Base-by-base conservation (phyloP, 2,797 vertebrate species). In the Acipenser oxyrinchus region DNA sequence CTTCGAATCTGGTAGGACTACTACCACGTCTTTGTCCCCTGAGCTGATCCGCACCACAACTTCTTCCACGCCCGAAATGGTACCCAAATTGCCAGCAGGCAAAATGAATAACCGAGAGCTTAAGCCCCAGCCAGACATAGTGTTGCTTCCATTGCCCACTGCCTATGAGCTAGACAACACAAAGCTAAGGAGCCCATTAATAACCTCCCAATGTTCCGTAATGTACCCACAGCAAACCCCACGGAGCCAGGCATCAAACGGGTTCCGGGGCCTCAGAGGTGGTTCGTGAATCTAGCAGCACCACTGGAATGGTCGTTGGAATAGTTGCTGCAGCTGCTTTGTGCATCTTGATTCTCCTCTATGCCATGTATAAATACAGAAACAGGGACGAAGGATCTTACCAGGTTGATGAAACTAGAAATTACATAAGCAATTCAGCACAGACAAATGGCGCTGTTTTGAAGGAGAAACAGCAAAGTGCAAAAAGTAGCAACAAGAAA, bases 221-320 rank as follows among this genome's bases (percentile, higher is more conserved):
- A 98, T 99, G 95, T 99, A 94, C 97, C 97, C 96, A 99, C 97
- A 99, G 97, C 97, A 93, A 96, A 95, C 89, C 95, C 97, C 90
- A 99, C 96, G 81, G 94, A 97, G 92, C 94, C 97, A 8, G 96
- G 95, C 93, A 92, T 96, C 92, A 94, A 93, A 93, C 92, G 94
- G 90, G 93, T 95, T 84, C 95, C 96, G 87, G 96, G 92, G 93
- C 95, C 90, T 96, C 95, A 86, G 97, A 98, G 91, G 95, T 97
- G 91, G 93, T 97, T 91, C 96, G 94, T 72, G 95, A 99, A 92
- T 98, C 97, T 84, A 98, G 97, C 96, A 98, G 95, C 87, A 99
- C 97, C 84, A 99, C 96, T 79, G 97, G 97, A 89, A 99, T 99
- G 96, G 96, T 99, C 94, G 95, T 99, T 92, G 97, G 97, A 89